phyloP scores from a whole-genome alignment of 2,797 vertebrate genomes.

The Sphenodon punctatus region DNA sequence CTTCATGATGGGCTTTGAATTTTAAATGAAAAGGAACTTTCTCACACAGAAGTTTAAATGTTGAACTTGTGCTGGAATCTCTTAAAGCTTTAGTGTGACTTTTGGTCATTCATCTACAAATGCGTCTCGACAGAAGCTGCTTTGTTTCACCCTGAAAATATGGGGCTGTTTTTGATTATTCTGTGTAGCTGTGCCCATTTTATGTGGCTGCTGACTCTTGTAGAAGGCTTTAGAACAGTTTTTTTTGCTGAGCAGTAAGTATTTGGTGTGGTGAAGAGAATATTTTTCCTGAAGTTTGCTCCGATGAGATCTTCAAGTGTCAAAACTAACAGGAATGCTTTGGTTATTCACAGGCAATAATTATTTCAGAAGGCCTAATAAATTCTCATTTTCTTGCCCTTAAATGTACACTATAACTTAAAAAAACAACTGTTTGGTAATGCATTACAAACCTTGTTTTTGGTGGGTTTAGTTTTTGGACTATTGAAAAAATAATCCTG shows the following conservation, averaged over 20 bases:
- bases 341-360: neutral
- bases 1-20: constrained; percentile 44
- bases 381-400: neutral
- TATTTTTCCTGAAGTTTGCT: constrained; percentile 43
- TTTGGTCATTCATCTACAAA: constrained; percentile 70
- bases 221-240: constrained; percentile 60
- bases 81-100: constrained; percentile 60
- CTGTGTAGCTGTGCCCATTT: constrained; percentile 58
- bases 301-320: constrained; percentile 35
- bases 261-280: constrained; percentile 47
- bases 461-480: too few species aligned
- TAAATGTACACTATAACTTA: too few species aligned
- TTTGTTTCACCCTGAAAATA: constrained; percentile 82
- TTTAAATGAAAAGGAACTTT: constrained; percentile 47
- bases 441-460: too few species aligned
- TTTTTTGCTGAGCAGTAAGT: constrained; percentile 61
- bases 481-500: too few species aligned
- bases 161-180: constrained; percentile 85
- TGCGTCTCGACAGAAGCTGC: constrained; percentile 78
- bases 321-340: constrained; percentile 25
- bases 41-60: constrained; percentile 42
- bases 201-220: constrained; percentile 63
- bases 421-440: too few species aligned
- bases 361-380: neutral
- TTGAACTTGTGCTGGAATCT: constrained; percentile 60